Conservation (phyloP, 2,797 vertebrate genomes). For the Pangasius djambal region DNA sequence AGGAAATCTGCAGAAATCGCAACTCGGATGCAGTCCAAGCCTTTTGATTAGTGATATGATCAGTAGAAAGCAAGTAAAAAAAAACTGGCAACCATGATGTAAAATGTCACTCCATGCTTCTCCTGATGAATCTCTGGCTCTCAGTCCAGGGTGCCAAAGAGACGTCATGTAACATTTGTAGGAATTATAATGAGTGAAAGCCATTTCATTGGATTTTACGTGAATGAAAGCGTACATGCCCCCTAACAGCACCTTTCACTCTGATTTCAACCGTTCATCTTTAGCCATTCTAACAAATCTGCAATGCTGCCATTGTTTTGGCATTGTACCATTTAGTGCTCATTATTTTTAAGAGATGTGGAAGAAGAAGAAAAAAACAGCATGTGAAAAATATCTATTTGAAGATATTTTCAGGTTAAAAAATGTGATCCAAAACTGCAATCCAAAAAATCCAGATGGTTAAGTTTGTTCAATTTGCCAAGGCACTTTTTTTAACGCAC, state of each 20-base stretch:
- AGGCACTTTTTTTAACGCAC: not conserved
- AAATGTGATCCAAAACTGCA: not conserved
- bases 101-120: not conserved
- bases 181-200: slow-evolving; percentile 28
- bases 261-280: slow-evolving; percentile 2
- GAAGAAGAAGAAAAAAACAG: not conserved
- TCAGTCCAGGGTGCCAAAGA: not conserved
- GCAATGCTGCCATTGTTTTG: not conserved
- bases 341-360: not conserved
- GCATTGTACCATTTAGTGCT: not conserved
- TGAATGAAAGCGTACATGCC: slow-evolving; percentile 4
- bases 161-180: not conserved
- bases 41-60: slow-evolving; percentile 11
- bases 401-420: not conserved
- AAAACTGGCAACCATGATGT: not conserved
- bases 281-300: not conserved
- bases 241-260: not conserved
- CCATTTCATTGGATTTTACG: not conserved
- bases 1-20: not conserved
- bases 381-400: not conserved
- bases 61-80: not conserved
- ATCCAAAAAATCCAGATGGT: not conserved
- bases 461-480: not conserved
- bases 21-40: not conserved
- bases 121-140: slow-evolving; percentile 20